These are phyloP conservation scores for Macrobrachium rosenbergii DNA, from an alignment of 1,140 invertebrate species.

Conservation along the genomic window DNA sequence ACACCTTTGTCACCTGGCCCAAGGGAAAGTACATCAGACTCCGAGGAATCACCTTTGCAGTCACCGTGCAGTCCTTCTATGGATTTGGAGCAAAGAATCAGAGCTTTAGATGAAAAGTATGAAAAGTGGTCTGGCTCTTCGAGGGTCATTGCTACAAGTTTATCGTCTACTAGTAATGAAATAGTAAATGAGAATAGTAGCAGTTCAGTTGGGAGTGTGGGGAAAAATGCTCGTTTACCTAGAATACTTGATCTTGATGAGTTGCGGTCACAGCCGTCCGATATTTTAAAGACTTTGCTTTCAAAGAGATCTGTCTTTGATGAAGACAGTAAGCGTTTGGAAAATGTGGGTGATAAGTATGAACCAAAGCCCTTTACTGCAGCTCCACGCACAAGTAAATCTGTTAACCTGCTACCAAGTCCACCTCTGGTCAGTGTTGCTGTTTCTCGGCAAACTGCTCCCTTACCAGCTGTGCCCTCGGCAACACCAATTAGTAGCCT, in stretches of 20 bases:
- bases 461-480: slow-evolving; percentile 52
- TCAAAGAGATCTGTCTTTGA: slow-evolving; percentile 95
- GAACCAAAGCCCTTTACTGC: slow-evolving; percentile 76
- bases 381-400: slow-evolving; percentile 48
- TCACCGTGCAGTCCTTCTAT: slow-evolving; percentile 67
- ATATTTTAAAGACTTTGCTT: slow-evolving; percentile 92
- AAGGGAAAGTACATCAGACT: slow-evolving; percentile 65
- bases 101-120: slow-evolving; percentile 91
- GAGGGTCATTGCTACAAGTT: slow-evolving; percentile 48
- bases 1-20: slow-evolving; percentile 63
- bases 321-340: slow-evolving; percentile 92
- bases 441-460: slow-evolving; percentile 41
- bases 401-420: slow-evolving; percentile 45
- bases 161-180: slow-evolving; percentile 55
- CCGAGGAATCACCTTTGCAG: slow-evolving; percentile 65
- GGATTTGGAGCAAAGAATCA: slow-evolving; percentile 86
- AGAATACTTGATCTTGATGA: slow-evolving; percentile 77
- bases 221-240: slow-evolving; percentile 72
- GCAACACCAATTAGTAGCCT: slow-evolving; percentile 60
- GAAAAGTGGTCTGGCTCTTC: slow-evolving; percentile 82
- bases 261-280: slow-evolving; percentile 83
- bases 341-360: slow-evolving; percentile 89
- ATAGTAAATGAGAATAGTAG: slow-evolving; percentile 47
- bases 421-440: slow-evolving; percentile 36
- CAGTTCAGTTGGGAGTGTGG: slow-evolving; percentile 58